Evolutionary conservation across 2,113 vertebrate species (phyloP), one percentile per base, ranked within the genome.

Genomic region (Symphodus melops): DNA sequence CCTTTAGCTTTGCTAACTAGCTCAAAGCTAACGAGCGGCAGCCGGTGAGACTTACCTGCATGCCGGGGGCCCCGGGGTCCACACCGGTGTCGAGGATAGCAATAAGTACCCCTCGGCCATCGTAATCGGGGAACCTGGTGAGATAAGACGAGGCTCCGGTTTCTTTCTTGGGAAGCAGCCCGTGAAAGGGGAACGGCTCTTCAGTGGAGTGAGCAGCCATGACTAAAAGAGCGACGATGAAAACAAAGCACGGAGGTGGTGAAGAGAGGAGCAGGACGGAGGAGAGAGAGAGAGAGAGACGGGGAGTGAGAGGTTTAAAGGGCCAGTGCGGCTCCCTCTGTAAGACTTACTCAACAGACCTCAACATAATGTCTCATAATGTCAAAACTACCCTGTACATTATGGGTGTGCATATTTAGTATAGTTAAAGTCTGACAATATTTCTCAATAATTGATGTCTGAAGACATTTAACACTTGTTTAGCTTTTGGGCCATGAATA

Each of bases 41-140:
- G 72, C 79, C 81, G 77, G 70, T 46, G 49, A 16, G 46, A 54
- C 67, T 89, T 94, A 99, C 98, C 98, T 99, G 97, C 96, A 99
- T 96, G 88, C 97, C 98, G 61, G 97, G 97, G 28, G 98, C 97
- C 63, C 97, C 98, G 0, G 98, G 97, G 58, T 99, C 98, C 72
- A 99, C 98, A 33, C 97, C 98, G 10, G 97, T 99, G 89, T 99
- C 98, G 76, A 99, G 92, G 61, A 99, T 93, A 0, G 97, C 98
- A 75, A 99, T 88, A 63, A 99, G 92, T 57, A 96, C 96, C 2
- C 97, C 97, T 8, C 97, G 94, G 39, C 98, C 98, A 67, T 99
- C 97, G 77, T 97, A 95, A 36, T 98, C 96, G 0, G 97, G 97
- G 82, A 97, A 97, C 68, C 96, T 94, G 41, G 93, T 92, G 19